Evolutionary conservation across 2,113 vertebrate genomes (phyloP), one percentile per base, ranked within the genome.

Genomic region (Pangasianodon hypophthalmus): DNA sequence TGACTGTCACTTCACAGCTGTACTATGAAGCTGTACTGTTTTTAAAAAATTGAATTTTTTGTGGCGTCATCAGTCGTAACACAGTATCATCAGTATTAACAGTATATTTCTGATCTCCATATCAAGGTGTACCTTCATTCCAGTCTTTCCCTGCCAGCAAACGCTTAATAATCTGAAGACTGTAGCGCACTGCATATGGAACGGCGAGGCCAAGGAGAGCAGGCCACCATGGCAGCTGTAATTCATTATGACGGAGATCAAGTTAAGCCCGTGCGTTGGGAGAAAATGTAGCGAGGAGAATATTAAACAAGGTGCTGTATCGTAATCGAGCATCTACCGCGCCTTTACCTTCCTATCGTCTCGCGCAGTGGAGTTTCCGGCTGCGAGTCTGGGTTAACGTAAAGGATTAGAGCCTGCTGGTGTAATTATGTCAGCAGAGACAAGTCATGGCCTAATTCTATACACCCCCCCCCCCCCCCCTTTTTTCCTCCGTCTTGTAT

Each of bases 371-470:
- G 54, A 6, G 56, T 41, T 44, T 58, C 41, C 56, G 37, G 58
- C 79, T 79, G 73, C 81, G 82, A 69, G 37, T 75, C 37, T 46
- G 84, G 69, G 62, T 83, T 54, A 85, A 88, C 50, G 81, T 79
- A 84, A 73, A 86, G 32, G 91, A 86, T 89, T 90, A 84, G 73
- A 80, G 6, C 67, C 79, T 5, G 83, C 88, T 84, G 84, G 73
- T 75, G 87, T 85, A 91, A 91, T 90, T 79, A 87, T 86, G 90
- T 87, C 88, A 92, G 64, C 67, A 67, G 88, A 90, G 79, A 88
- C 58, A 79, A 87, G 88, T 87, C 88, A 7, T 90, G 89, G 62
- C 89, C 81, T 90, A 88, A 67, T 89, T 87, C 80, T 29, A 5
- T 18, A 4, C 13, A 19, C 62, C 75, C 69, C 71, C 87, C 75